Evolutionary conservation across 2,888 invertebrate genomes (phyloP).

Genomic region (Ganaspis brasiliensis): DNA sequence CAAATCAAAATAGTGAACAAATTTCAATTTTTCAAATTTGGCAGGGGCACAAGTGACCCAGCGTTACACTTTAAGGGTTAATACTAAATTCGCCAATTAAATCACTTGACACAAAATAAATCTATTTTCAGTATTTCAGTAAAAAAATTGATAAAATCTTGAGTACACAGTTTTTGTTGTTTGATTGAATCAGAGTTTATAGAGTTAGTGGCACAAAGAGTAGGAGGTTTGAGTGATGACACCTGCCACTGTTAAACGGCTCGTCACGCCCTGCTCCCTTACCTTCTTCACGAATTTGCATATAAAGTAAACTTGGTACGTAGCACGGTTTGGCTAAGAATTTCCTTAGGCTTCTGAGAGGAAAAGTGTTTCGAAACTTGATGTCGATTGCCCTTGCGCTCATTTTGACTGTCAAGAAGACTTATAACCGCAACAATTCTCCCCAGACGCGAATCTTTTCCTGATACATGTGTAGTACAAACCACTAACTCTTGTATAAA

Average conservation of each 20-base stretch:
- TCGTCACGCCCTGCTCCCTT: conserved; percentile 68
- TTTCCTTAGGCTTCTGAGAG: conserved; percentile 48
- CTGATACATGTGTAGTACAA: conserved; percentile 35
- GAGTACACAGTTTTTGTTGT: too few species aligned
- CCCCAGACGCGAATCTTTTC: conserved; percentile 51
- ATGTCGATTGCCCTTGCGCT: conserved; percentile 73
- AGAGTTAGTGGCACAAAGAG: conserved; percentile 13
- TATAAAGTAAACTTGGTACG: conserved; percentile 75
- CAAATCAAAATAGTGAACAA: too few species aligned
- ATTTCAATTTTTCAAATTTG: too few species aligned
- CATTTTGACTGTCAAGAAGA: conserved; percentile 78
- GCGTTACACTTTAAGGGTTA: too few species aligned
- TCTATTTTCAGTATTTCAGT: too few species aligned
- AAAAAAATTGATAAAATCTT: too few species aligned
- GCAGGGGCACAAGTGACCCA: too few species aligned
- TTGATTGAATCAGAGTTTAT: neutral
- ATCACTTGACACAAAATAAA: too few species aligned
- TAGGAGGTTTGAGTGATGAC: conserved; percentile 33
- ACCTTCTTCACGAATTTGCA: conserved; percentile 75
- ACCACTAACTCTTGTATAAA: conserved; percentile 68
- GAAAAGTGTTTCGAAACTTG: conserved; percentile 58
- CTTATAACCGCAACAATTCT: conserved; percentile 71
- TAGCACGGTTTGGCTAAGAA: conserved; percentile 48
- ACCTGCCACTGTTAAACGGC: conserved; percentile 66
- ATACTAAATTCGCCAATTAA: too few species aligned